phyloP scores from a whole-genome alignment of 2,113 vertebrate species.

The Edolisoma coerulescens region DNA sequence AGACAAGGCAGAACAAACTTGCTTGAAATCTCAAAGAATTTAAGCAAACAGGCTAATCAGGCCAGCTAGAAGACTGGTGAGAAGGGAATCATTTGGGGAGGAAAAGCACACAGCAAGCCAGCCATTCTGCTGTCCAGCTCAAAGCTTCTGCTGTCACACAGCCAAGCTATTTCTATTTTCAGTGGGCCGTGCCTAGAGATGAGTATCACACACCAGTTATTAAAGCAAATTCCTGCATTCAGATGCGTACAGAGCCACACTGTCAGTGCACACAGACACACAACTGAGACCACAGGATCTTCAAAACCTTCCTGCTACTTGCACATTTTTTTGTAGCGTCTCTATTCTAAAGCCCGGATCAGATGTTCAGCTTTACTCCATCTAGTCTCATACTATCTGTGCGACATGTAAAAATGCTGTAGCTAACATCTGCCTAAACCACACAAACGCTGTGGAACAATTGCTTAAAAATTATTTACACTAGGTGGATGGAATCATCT shows the following conservation, averaged over 20 bases:
- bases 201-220: constrained; percentile 7
- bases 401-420: neutral
- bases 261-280: neutral
- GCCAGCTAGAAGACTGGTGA: neutral
- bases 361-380: neutral
- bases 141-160: constrained; percentile 8
- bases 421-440: constrained; percentile 39
- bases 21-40: neutral
- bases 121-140: neutral
- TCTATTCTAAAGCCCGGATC: neutral
- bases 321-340: neutral
- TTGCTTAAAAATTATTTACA: constrained; percentile 59
- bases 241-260: neutral
- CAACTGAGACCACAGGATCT: neutral
- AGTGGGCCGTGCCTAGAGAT: neutral
- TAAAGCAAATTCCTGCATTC: constrained; percentile 46
- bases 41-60: constrained; percentile 9
- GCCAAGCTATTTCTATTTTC: constrained; percentile 34
- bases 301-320: neutral
- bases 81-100: neutral
- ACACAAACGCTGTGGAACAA: constrained; percentile 24
- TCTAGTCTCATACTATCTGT: neutral
- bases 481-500: constrained; percentile 41
- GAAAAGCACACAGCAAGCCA: neutral
- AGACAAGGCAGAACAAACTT: constrained; percentile 24